Evolutionary conservation across 2,888 invertebrate genomes (phyloP).

Genomic region (Latrodectus hesperus): DNA sequence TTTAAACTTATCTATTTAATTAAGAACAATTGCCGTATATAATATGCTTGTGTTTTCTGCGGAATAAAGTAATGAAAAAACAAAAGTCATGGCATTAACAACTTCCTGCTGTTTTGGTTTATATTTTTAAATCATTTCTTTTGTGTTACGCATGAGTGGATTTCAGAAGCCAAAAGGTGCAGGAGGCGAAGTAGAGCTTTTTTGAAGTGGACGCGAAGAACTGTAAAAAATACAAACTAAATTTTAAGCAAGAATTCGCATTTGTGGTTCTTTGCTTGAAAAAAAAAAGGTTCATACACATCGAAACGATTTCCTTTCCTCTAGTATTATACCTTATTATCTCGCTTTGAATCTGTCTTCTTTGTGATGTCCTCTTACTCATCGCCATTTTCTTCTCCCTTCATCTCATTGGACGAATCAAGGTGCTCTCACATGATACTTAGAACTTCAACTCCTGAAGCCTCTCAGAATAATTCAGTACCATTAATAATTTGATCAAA

Average conservation of each 20-base stretch:
- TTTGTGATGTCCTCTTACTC: constrained; percentile 60
- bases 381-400: constrained; percentile 36
- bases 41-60: too few relatives aligned
- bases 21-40: too few relatives aligned
- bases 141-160: background rate
- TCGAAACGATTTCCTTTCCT: constrained; percentile 67
- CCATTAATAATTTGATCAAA: too few relatives aligned
- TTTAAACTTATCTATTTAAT: too few relatives aligned
- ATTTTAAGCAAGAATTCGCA: constrained; percentile 27
- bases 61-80: too few relatives aligned
- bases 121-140: background rate
- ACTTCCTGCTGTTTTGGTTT: background rate
- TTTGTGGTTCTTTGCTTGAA: constrained; percentile 47
- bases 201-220: constrained; percentile 56
- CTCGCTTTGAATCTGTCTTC: constrained; percentile 43
- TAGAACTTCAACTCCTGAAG: too few relatives aligned
- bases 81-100: background rate
- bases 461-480: too few relatives aligned
- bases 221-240: constrained; percentile 41
- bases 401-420: constrained; percentile 15
- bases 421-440: too few relatives aligned
- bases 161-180: constrained; percentile 29
- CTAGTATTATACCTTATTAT: constrained; percentile 36
- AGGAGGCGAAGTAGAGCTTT: constrained; percentile 60
- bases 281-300: constrained; percentile 69